Conservation (phyloP, 2,113 vertebrate species). For the Ptilonorhynchus violaceus region DNA sequence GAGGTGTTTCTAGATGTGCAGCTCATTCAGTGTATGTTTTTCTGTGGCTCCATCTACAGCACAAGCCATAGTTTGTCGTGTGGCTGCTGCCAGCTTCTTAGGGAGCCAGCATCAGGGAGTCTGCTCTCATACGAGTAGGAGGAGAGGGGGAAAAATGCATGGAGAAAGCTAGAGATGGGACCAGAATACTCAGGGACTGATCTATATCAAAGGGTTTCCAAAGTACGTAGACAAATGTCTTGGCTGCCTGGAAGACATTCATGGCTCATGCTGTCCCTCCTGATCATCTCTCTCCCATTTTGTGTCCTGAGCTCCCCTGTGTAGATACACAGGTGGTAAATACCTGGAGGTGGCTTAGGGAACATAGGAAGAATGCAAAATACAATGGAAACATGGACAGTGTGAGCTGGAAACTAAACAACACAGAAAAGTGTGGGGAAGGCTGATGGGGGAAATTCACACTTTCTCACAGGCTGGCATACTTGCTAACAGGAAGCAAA, state of each 20-base stretch:
- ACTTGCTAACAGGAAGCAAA: not conserved
- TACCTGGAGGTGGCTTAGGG: not conserved
- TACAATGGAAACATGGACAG: not conserved
- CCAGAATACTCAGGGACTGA: not conserved
- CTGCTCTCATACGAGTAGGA: not conserved
- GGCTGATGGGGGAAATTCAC: not conserved
- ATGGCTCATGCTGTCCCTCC: not conserved
- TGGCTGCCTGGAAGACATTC: not conserved
- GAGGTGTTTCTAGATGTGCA: not conserved
- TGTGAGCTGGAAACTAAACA: not conserved
- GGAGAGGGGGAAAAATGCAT: not conserved
- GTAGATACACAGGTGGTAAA: not conserved
- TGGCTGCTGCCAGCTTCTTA: not conserved
- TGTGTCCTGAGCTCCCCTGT: not conserved
- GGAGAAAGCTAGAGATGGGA: not conserved
- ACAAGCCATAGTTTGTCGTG: not conserved
- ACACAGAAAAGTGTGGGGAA: not conserved
- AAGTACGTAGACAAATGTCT: not conserved
- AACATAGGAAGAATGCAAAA: not conserved
- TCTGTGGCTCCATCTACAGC: not conserved
- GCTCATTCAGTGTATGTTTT: not conserved
- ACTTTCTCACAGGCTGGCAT: not conserved
- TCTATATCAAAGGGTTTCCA: not conserved
- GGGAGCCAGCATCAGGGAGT: not conserved
- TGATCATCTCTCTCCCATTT: not conserved